Evolutionary conservation across 2,888 invertebrate genomes (phyloP).

Genomic region (Cremastinae sp.): DNA sequence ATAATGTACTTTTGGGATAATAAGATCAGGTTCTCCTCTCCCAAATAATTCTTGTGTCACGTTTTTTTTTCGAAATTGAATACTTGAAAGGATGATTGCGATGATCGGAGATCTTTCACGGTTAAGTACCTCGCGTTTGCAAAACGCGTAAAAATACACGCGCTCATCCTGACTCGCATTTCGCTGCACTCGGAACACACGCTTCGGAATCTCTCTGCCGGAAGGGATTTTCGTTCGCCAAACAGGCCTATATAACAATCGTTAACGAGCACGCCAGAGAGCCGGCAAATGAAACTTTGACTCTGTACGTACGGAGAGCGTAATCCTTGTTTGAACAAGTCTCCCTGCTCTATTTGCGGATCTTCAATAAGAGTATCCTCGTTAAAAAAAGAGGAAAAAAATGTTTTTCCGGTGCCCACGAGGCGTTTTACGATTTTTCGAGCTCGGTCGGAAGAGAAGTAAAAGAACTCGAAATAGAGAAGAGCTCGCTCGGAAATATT

Average conservation of each 20-base stretch:
- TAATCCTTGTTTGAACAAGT: conserved; percentile 56
- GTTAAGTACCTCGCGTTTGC: no score
- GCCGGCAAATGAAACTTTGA: conserved; percentile 49
- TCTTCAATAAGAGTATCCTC: conserved; percentile 40
- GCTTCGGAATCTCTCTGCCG: conserved; percentile 38
- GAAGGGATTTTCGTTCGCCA: conserved; percentile 59
- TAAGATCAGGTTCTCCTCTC: conserved; percentile 63
- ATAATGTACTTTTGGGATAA: conserved; percentile 62
- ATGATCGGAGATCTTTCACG: no score
- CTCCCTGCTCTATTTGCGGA: conserved; percentile 49
- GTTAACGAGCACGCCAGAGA: conserved; percentile 55
- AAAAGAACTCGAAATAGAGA: conserved; percentile 6
- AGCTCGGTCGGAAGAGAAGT: not conserved
- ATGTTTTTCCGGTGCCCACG: conserved; percentile 43
- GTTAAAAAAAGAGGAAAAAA: conserved; percentile 12
- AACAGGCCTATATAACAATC: conserved; percentile 57
- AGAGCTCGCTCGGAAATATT: conserved; percentile 18
- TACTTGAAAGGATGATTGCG: no score
- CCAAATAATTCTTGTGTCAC: conserved; percentile 30
- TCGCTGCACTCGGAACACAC: conserved; percentile 2
- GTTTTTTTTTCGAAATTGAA: conserved; percentile 2
- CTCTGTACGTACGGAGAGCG: conserved; percentile 30
- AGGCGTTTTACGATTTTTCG: conserved; percentile 44
- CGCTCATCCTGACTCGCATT: not conserved
- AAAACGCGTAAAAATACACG: conserved; percentile 1